Conservation (phyloP, 2,888 invertebrate genomes). For the Miltochrista miniata region DNA sequence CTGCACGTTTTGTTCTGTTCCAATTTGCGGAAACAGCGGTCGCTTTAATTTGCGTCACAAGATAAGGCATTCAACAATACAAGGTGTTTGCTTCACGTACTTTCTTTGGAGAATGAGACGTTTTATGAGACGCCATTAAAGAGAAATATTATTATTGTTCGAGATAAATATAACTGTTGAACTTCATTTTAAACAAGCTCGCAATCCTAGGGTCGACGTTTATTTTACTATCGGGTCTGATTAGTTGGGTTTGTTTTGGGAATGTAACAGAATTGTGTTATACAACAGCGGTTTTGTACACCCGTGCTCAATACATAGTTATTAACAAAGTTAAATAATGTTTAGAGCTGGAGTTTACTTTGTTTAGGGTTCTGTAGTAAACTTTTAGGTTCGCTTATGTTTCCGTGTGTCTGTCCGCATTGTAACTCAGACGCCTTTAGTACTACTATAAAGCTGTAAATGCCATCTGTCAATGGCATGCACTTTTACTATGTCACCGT, state of each 20-base stretch:
- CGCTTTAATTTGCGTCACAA: conserved; percentile 48
- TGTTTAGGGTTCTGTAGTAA: background rate
- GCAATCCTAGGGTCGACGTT: conserved; percentile 9
- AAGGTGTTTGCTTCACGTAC: conserved; percentile 52
- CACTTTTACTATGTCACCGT: no score
- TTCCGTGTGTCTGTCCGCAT: no score
- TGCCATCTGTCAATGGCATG: no score
- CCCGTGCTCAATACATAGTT: background rate
- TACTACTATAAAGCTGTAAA: no score
- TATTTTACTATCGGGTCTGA: conserved; percentile 23
- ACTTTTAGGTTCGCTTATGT: background rate
- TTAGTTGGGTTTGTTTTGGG: conserved; percentile 16
- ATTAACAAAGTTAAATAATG: background rate
- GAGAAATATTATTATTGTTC: conserved; percentile 48
- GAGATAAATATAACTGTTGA: conserved; percentile 36
- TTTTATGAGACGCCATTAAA: conserved; percentile 46
- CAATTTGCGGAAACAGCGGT: conserved; percentile 48
- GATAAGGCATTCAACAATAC: conserved; percentile 56
- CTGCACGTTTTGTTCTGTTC: conserved; percentile 52
- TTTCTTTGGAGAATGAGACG: conserved; percentile 40
- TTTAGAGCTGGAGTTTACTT: background rate
- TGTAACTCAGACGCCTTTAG: no score
- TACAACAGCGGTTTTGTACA: background rate
- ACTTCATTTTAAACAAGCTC: conserved; percentile 35
- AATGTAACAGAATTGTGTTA: background rate